These are phyloP conservation scores for Eupithecia insigniata DNA, from an alignment of 2,888 invertebrate species.

Conservation along the genomic window DNA sequence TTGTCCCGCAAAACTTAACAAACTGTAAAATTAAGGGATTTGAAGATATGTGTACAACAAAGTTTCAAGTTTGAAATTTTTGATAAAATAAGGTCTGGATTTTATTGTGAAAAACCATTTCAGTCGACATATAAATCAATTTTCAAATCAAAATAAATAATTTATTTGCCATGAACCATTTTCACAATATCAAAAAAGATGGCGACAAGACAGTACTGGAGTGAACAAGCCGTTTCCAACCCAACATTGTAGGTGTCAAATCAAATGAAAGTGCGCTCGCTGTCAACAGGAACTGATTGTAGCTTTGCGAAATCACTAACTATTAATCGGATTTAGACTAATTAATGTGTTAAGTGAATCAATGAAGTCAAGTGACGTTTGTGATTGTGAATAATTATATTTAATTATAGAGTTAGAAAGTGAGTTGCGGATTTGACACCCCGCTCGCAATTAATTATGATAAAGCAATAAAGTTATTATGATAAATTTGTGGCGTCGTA, in stretches of 20 bases:
- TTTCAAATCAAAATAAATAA: too few relatives aligned
- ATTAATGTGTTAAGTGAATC: slow-evolving; percentile 22
- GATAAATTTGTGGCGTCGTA: too few relatives aligned
- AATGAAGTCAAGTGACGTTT: neutral
- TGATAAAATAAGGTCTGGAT: too few relatives aligned
- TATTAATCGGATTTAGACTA: slow-evolving; percentile 18
- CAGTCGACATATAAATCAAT: too few relatives aligned
- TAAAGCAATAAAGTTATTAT: neutral
- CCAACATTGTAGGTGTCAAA: slow-evolving; percentile 4
- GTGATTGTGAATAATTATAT: slow-evolving; percentile 5
- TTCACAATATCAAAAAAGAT: too few relatives aligned
- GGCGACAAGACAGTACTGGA: neutral
- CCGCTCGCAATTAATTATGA: neutral
- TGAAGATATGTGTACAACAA: too few relatives aligned
- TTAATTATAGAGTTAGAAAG: slow-evolving; percentile 10
- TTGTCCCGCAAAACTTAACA: too few relatives aligned
- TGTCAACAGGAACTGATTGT: slow-evolving; percentile 1
- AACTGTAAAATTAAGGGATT: too few relatives aligned
- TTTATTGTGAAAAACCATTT: too few relatives aligned
- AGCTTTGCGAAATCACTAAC: slow-evolving; percentile 17
- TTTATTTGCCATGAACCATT: too few relatives aligned
- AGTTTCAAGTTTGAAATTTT: too few relatives aligned
- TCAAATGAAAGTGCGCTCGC: slow-evolving; percentile 23
- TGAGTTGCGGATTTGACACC: neutral
- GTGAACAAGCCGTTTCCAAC: slow-evolving; percentile 25